phyloP scores from a whole-genome alignment of 2,113 vertebrate genomes.

The Oryzias melastigma region DNA sequence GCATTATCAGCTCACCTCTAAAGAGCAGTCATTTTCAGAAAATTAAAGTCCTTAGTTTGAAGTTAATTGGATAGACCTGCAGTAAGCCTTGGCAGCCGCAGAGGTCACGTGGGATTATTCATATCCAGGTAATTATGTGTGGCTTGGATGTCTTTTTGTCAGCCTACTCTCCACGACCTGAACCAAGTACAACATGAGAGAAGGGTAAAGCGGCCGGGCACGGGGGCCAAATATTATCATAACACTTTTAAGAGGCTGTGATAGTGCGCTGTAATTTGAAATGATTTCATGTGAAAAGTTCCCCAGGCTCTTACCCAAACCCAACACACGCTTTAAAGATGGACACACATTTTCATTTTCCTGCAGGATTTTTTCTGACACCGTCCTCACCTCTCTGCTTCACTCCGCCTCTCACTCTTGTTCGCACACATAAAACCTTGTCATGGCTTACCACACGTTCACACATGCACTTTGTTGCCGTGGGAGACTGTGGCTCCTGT shows the following conservation, averaged over 20 bases:
- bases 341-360: too few species aligned
- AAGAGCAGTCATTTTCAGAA: conserved; percentile 63
- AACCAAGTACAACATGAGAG: conserved; percentile 26
- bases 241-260: conserved; percentile 3
- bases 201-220: conserved; percentile 42
- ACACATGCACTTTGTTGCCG: conserved; percentile 24
- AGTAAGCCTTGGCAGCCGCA: conserved; percentile 57
- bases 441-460: conserved; percentile 22
- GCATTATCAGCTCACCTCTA: conserved; percentile 60
- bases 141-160: conserved; percentile 42
- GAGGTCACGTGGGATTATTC: conserved; percentile 61
- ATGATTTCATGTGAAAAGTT: conserved; percentile 10
- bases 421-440: conserved; percentile 6
- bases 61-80: conserved; percentile 75
- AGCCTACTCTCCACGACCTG: conserved; percentile 17
- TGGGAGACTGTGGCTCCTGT: conserved; percentile 61
- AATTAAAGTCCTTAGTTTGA: conserved; percentile 65
- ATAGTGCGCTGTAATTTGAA: conserved; percentile 9
- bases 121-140: conserved; percentile 63
- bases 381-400: conserved; percentile 4
- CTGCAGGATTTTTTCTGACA: neutral
- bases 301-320: neutral
- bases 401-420: neutral
- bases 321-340: too few species aligned
- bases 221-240: conserved; percentile 31